Conservation (phyloP, 1,140 invertebrate genomes). For the Portunus trituberculatus region DNA sequence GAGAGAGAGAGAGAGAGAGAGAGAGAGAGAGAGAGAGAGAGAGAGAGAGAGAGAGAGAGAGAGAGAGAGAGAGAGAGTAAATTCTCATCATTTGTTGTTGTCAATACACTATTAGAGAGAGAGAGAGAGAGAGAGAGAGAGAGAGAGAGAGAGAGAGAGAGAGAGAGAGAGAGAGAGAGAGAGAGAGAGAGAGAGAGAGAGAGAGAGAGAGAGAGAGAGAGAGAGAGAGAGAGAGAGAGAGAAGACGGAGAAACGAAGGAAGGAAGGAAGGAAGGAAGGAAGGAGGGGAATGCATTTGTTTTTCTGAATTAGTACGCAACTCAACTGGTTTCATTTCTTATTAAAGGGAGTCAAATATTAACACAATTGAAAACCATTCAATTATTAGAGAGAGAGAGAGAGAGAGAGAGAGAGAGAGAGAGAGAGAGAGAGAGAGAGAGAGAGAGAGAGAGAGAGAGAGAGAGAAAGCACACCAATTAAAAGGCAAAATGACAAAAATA, state of each 20-base stretch:
- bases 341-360: too few species aligned
- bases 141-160: background rate
- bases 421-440: too few species aligned
- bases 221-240: background rate
- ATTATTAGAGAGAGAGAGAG: too few species aligned
- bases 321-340: too few species aligned
- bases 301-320: too few species aligned
- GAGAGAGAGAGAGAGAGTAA: background rate
- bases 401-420: too few species aligned
- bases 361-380: too few species aligned
- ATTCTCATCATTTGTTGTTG: background rate
- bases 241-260: background rate
- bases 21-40: background rate
- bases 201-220: background rate
- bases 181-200: background rate
- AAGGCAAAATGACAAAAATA: too few species aligned
- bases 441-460: too few species aligned
- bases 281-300: background rate
- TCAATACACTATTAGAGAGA: background rate
- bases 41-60: background rate
- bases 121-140: background rate
- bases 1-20: background rate
- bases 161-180: background rate
- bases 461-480: too few species aligned
- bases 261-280: background rate